A percentile compares a stretch with the other conserved stretches of the same genome.
phyloP scores from a whole-genome alignment of 2,113 vertebrate genomes.

The Alosa alosa region DNA sequence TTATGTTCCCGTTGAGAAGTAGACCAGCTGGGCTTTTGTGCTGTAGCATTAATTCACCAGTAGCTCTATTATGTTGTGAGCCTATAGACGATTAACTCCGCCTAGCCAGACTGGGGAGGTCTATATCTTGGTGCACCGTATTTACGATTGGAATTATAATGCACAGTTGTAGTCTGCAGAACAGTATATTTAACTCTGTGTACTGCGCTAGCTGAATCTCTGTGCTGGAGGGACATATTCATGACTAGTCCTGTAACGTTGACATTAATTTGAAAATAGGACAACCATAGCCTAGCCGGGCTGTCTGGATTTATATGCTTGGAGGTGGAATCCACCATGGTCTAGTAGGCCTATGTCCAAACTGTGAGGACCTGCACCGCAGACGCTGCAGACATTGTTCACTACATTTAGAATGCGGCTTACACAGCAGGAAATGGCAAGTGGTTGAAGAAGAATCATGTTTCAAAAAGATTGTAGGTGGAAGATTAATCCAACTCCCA shows the following conservation, averaged over 20 bases:
- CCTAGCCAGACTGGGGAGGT: neutral
- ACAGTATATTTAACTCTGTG: too few species aligned
- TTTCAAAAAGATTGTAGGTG: neutral
- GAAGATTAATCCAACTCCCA: neutral
- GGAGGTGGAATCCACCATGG: neutral
- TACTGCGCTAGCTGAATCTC: neutral
- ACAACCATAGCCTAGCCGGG: neutral
- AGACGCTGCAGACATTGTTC: neutral
- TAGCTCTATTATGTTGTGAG: neutral
- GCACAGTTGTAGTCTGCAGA: too few species aligned
- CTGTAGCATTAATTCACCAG: neutral
- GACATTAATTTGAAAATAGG: neutral
- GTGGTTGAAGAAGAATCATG: neutral
- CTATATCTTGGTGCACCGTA: too few species aligned
- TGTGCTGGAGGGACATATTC: too few species aligned
- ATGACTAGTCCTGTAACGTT: neutral
- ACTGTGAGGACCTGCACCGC: neutral
- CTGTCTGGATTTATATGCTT: neutral
- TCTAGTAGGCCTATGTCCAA: neutral
- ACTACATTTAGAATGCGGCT: neutral
- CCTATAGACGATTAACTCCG: too few species aligned
- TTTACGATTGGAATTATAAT: too few species aligned
- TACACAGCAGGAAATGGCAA: neutral
- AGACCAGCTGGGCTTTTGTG: conserved; percentile 1
- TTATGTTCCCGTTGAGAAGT: neutral